These are phyloP conservation scores for Koerneria pararmatus DNA, from an alignment of 2,888 invertebrate genomes.

Conservation along the genomic window DNA sequence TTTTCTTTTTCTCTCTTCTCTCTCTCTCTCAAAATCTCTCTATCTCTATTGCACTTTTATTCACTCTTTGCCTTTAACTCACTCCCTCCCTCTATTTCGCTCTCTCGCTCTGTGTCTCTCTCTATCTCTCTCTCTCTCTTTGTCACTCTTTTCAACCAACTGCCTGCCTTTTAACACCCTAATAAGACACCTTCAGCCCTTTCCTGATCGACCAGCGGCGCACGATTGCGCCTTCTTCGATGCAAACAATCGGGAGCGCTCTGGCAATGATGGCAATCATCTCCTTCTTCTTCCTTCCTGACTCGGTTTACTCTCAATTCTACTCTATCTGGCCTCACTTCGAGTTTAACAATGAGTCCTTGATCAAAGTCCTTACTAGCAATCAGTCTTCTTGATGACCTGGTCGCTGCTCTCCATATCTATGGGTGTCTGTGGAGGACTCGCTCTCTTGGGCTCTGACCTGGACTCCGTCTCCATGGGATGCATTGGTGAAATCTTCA, in stretches of 20 bases:
- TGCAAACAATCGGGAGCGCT: constrained; percentile 56
- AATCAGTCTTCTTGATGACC: constrained; percentile 58
- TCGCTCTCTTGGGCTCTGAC: constrained; percentile 55
- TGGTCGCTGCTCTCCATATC: constrained; percentile 59
- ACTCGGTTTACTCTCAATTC: constrained; percentile 45
- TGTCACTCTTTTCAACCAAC: too few species aligned
- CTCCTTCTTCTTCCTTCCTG: constrained; percentile 57
- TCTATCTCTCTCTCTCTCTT: too few species aligned
- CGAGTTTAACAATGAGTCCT: background rate
- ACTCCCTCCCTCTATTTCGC: too few species aligned
- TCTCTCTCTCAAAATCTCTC: background rate
- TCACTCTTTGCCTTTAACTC: too few species aligned
- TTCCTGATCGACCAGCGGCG: constrained; percentile 58
- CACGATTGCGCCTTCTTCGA: constrained; percentile 57
- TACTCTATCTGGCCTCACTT: too few species aligned
- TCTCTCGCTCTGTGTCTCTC: too few species aligned
- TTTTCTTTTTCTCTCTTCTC: background rate
- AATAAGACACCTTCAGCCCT: constrained; percentile 38
- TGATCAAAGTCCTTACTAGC: constrained; percentile 33
- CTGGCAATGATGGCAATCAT: constrained; percentile 56
- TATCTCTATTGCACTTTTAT: too few species aligned
- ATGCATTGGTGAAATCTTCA: too few species aligned
- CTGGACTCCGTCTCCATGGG: constrained; percentile 57
- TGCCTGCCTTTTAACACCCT: background rate
- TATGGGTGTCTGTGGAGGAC: constrained; percentile 58